Conservation (phyloP, 2,888 invertebrate genomes). For the Cloeon dipterum region DNA sequence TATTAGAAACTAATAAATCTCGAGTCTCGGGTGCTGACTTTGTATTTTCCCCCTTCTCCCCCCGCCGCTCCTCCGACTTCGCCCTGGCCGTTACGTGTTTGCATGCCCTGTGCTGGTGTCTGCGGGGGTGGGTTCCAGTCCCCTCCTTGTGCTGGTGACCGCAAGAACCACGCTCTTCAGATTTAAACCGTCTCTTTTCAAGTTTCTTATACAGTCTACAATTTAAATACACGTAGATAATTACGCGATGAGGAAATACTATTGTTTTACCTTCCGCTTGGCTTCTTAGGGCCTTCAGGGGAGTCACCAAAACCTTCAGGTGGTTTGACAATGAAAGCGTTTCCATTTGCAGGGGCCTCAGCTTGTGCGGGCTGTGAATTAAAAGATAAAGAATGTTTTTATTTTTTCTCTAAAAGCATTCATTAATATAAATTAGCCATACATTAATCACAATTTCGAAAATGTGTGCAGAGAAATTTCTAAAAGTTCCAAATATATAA, state of each 20-base stretch:
- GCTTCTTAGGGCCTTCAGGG: slow-evolving; percentile 26
- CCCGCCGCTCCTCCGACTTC: slow-evolving; percentile 4
- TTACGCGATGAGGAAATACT: too few species aligned
- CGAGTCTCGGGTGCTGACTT: too few species aligned
- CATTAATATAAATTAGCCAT: too few species aligned
- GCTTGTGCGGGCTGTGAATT: background rate
- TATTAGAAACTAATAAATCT: too few species aligned
- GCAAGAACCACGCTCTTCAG: slow-evolving; percentile 34
- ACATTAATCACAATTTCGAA: too few species aligned
- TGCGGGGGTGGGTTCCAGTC: background rate
- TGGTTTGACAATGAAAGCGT: slow-evolving; percentile 44
- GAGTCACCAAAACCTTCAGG: slow-evolving; percentile 78
- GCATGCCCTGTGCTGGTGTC: slow-evolving; percentile 1
- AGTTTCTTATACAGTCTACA: slow-evolving; percentile 48
- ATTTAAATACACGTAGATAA: too few species aligned
- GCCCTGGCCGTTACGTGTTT: slow-evolving; percentile 27
- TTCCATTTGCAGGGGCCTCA: background rate
- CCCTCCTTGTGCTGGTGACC: background rate
- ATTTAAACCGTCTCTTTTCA: slow-evolving; percentile 49
- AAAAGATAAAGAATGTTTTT: too few species aligned
- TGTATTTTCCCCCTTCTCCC: background rate
- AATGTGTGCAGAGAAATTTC: too few species aligned
- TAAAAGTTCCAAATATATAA: too few species aligned
- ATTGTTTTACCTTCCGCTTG: background rate
- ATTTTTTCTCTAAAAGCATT: too few species aligned